These are phyloP conservation scores for Drosophila setifemur DNA, from an alignment of 1,140 invertebrate species.

Conservation along the genomic window DNA sequence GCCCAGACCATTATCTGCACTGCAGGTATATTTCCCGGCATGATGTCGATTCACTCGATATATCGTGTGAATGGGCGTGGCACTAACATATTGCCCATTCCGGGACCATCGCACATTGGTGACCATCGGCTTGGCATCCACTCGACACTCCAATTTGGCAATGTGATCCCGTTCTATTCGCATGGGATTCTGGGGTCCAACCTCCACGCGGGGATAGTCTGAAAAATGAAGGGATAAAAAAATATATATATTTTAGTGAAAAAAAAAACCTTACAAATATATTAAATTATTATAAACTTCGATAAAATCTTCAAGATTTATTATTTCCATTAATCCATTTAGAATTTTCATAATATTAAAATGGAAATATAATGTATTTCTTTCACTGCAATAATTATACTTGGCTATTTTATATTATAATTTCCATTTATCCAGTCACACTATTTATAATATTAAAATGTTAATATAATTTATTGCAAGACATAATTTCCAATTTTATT, in stretches of 20 bases:
- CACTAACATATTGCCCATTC: conserved; percentile 91
- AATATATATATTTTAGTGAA: not conserved
- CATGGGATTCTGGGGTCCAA: conserved; percentile 94
- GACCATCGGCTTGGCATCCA: conserved; percentile 94
- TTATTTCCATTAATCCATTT: too few relatives aligned
- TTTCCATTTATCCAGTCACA: too few relatives aligned
- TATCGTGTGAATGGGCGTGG: conserved; percentile 89
- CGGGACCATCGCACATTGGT: conserved; percentile 91
- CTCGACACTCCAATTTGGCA: conserved; percentile 91
- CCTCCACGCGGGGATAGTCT: conserved; percentile 94
- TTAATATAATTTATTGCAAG: too few relatives aligned
- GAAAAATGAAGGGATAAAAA: conserved; percentile 48
- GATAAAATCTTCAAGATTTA: too few relatives aligned
- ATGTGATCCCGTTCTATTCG: conserved; percentile 91
- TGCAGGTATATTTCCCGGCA: conserved; percentile 92
- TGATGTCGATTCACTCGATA: conserved; percentile 90
- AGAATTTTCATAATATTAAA: too few relatives aligned
- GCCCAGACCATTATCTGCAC: conserved; percentile 92
- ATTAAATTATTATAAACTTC: too few relatives aligned
- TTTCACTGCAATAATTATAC: too few relatives aligned
- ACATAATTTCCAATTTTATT: too few relatives aligned
- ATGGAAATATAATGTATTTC: too few relatives aligned
- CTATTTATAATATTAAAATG: too few relatives aligned
- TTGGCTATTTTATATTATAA: too few relatives aligned
- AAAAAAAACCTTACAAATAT: too few relatives aligned